Percentiles rank a stretch among this genome's conserved stretches.
These are phyloP conservation scores for Bombycilla garrulus DNA, from an alignment of 2,113 vertebrate genomes.

Conservation along the genomic window DNA sequence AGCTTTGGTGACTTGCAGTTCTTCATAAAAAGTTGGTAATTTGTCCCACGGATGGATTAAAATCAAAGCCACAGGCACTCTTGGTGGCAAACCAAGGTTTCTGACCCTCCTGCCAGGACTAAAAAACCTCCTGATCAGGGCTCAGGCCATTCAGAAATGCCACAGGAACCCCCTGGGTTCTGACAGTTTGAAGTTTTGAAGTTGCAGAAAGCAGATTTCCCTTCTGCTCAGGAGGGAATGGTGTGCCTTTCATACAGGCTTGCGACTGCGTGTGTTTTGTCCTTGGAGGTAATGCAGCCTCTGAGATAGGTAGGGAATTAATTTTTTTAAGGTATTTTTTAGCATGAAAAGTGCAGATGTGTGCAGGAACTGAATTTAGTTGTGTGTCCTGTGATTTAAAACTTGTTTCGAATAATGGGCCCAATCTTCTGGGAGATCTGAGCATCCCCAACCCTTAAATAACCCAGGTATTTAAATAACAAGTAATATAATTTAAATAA, in stretches of 20 bases:
- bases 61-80: too few species aligned
- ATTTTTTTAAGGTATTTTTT: not conserved
- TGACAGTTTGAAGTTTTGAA: not conserved
- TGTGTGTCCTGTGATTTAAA: not conserved
- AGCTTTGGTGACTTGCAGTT: too few species aligned
- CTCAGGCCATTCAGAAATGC: too few species aligned
- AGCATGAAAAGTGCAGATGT: not conserved
- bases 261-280: not conserved
- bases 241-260: accelerated
- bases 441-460: not conserved
- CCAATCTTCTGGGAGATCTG: accelerated
- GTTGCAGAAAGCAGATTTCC: not conserved
- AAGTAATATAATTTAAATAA: not conserved
- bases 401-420: accelerated
- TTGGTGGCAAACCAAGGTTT: too few species aligned
- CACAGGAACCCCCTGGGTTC: too few species aligned
- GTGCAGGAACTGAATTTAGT: not conserved
- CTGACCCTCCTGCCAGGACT: too few species aligned
- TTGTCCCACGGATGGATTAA: too few species aligned
- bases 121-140: too few species aligned
- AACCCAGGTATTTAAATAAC: not conserved
- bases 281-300: not conserved
- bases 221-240: not conserved
- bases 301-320: not conserved
- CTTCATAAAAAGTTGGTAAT: too few species aligned